These are phyloP conservation scores for Hipparchia sbordonii DNA, from an alignment of 2,888 invertebrate genomes.

Conservation along the genomic window DNA sequence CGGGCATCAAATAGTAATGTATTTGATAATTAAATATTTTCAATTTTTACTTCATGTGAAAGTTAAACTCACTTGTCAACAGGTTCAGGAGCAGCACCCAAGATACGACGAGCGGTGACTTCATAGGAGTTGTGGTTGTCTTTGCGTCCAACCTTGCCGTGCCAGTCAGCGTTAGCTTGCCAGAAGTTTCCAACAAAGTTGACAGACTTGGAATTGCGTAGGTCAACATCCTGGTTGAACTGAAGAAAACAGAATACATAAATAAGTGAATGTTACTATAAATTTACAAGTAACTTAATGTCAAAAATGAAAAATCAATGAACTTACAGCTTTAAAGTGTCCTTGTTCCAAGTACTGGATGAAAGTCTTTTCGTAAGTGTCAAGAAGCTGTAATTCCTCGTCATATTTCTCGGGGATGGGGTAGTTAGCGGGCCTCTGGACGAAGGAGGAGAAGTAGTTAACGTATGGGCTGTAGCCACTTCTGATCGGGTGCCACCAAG, in stretches of 20 bases:
- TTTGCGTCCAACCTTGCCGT: slow-evolving; percentile 55
- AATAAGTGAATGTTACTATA: no score
- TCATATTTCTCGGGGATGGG: slow-evolving; percentile 78
- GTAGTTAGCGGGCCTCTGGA: slow-evolving; percentile 74
- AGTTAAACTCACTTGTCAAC: slow-evolving; percentile 45
- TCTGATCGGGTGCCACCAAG: slow-evolving; percentile 84
- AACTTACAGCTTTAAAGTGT: slow-evolving; percentile 83
- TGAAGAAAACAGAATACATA: slow-evolving; percentile 44
- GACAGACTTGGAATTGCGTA: slow-evolving; percentile 34
- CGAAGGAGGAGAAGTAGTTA: slow-evolving; percentile 49
- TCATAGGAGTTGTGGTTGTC: slow-evolving; percentile 82
- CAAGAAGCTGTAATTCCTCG: slow-evolving; percentile 80
- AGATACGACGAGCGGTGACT: slow-evolving; percentile 77
- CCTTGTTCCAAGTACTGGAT: slow-evolving; percentile 78
- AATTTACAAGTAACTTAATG: no score
- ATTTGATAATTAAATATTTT: no score
- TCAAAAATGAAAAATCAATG: no score
- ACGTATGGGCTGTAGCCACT: slow-evolving; percentile 56
- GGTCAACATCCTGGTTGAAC: slow-evolving; percentile 61
- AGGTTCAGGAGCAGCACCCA: slow-evolving; percentile 48
- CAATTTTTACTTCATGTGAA: background rate
- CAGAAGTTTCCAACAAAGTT: slow-evolving; percentile 52
- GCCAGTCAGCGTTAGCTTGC: slow-evolving; percentile 81
- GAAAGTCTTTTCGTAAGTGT: slow-evolving; percentile 82
- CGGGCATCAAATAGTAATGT: no score